Percentiles rank a stretch among this genome's conserved stretches.
phyloP scores from a whole-genome alignment of 1,140 invertebrate genomes.

The Philopotamus ludificatus region DNA sequence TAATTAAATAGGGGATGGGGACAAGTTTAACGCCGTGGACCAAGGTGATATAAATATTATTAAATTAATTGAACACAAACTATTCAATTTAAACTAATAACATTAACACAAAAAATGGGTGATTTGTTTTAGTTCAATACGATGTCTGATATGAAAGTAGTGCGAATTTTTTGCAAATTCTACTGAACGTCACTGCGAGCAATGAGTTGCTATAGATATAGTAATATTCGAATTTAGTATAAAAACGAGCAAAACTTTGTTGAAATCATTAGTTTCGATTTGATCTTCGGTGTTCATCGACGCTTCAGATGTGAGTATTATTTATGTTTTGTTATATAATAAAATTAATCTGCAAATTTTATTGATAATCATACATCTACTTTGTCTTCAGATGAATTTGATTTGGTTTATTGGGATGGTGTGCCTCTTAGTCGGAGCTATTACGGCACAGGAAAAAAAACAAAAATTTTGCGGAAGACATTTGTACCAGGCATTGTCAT shows the following conservation, averaged over 20 bases:
- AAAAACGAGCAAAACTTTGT: slow-evolving; percentile 11
- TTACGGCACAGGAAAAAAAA: not conserved
- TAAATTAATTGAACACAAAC: not conserved
- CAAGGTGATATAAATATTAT: not conserved
- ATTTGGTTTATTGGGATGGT: slow-evolving; percentile 30
- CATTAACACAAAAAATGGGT: not conserved
- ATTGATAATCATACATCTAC: not conserved
- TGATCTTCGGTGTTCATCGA: slow-evolving; percentile 10
- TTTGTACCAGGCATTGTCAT: not conserved
- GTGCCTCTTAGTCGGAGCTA: slow-evolving; percentile 20
- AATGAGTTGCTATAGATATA: not conserved
- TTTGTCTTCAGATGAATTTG: slow-evolving; percentile 34
- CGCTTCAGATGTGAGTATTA: not conserved
- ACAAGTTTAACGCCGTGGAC: not conserved
- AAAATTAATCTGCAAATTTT: not conserved
- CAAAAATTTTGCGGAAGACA: not conserved
- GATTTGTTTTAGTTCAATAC: not conserved
- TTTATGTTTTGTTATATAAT: not conserved
- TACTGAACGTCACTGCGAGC: slow-evolving; percentile 4
- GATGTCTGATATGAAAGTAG: not conserved
- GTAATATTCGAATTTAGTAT: slow-evolving; percentile 2
- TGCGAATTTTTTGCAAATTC: not conserved
- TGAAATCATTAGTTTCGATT: slow-evolving; percentile 16
- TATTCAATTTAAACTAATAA: not conserved
- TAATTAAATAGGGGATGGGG: not conserved